These are phyloP conservation scores for Hypotaenidia okinawae DNA, from an alignment of 2,797 vertebrate species.

Conservation along the genomic window DNA sequence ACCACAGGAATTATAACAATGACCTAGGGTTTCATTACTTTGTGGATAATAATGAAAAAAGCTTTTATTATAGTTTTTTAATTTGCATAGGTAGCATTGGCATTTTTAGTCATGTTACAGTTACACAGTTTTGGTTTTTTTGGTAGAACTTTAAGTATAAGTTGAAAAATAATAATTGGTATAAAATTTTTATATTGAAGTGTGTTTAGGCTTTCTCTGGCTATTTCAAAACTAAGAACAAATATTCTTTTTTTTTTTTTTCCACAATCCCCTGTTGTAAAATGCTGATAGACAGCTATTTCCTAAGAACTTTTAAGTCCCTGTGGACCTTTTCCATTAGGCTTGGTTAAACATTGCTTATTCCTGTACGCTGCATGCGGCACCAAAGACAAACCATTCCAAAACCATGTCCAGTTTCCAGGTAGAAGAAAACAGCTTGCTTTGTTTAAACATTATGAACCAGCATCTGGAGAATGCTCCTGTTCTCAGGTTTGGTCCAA, in stretches of 20 bases:
- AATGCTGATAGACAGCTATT: background rate
- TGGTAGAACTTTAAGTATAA: background rate
- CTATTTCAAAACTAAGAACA: background rate
- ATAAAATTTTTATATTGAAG: background rate
- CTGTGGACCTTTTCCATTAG: background rate
- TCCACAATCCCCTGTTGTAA: background rate
- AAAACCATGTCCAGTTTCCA: background rate
- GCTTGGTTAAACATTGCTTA: background rate
- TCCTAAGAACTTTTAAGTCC: background rate
- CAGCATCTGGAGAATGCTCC: background rate
- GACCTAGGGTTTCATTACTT: background rate
- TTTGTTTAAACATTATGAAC: background rate
- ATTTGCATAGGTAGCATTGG: background rate
- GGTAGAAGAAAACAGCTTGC: background rate
- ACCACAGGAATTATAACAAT: background rate
- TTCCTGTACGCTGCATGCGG: rapidly evolving
- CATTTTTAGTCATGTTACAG: background rate
- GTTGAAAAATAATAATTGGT: background rate
- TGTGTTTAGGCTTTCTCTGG: background rate
- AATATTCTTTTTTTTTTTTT: background rate
- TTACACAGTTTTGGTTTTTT: background rate
- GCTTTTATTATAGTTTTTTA: background rate
- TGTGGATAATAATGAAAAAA: background rate
- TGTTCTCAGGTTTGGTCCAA: background rate
- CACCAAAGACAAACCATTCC: background rate